These are phyloP conservation scores for Phylloscopus collybita DNA, from an alignment of 2,797 vertebrate genomes.

Conservation along the genomic window DNA sequence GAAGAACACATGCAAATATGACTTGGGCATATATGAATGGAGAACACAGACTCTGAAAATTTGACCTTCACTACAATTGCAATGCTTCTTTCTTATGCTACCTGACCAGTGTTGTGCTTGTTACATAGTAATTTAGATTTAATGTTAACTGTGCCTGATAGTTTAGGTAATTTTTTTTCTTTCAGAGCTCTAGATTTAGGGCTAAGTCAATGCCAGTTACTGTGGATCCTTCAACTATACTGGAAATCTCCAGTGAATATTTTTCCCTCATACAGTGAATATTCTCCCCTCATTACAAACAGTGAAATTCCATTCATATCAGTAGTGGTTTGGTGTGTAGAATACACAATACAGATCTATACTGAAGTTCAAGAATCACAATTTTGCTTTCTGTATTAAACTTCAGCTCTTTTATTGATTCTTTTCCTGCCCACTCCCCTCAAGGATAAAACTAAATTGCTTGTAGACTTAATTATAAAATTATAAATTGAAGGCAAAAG, in stretches of 20 bases:
- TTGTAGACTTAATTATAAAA: conserved; percentile 18
- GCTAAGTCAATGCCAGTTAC: background rate
- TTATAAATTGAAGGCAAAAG: background rate
- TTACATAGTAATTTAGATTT: background rate
- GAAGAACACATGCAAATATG: background rate
- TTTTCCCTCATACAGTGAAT: background rate
- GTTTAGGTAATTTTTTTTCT: background rate
- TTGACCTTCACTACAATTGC: background rate
- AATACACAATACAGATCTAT: background rate
- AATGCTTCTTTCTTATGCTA: background rate
- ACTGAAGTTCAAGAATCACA: background rate
- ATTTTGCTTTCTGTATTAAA: background rate
- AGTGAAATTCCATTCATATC: background rate
- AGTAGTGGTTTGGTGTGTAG: background rate
- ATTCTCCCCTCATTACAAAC: background rate
- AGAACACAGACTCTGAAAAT: background rate
- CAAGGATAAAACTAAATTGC: conserved; percentile 16
- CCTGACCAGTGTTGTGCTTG: background rate
- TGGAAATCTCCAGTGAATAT: background rate
- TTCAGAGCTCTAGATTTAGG: background rate
- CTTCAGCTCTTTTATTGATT: conserved; percentile 4
- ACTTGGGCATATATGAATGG: background rate
- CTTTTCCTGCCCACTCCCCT: background rate
- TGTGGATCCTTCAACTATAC: background rate
- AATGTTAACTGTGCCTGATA: background rate